Evolutionary conservation across 2,797 vertebrate genomes (phyloP).

Genomic region (Amblyopsis hoosieri): DNA sequence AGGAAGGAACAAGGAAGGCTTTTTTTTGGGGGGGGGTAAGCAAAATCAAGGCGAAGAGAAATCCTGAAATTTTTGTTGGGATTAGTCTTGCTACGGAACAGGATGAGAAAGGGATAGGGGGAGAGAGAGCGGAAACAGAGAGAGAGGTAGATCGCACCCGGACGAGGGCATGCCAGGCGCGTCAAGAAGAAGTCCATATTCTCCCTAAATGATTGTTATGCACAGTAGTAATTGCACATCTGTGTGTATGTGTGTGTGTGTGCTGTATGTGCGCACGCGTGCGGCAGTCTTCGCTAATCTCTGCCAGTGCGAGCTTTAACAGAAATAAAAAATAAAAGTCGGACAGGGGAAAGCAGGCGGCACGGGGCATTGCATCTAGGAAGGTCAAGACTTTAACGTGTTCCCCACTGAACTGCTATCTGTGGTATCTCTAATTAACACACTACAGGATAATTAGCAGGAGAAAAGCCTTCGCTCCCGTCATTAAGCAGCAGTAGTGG

Average conservation of each 20-base stretch:
- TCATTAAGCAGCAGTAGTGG: conserved; percentile 53
- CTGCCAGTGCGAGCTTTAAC: conserved; percentile 24
- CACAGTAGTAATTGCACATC: conserved; percentile 6
- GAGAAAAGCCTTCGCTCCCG: conserved; percentile 46
- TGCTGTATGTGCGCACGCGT: neutral
- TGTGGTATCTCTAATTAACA: conserved; percentile 64
- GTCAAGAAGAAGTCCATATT: conserved; percentile 22
- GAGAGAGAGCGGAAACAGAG: conserved; percentile 18
- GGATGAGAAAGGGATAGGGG: conserved; percentile 11
- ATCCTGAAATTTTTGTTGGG: conserved; percentile 72
- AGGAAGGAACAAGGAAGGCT: conserved; percentile 61
- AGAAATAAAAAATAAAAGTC: conserved; percentile 37
- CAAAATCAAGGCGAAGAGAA: conserved; percentile 50
- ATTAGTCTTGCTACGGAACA: conserved; percentile 70
- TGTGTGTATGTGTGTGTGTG: conserved; percentile 8
- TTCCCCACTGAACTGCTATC: conserved; percentile 47
- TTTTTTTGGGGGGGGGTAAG: neutral
- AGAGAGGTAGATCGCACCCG: conserved; percentile 8
- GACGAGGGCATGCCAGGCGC: conserved; percentile 2
- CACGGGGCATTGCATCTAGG: conserved; percentile 46
- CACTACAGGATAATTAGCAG: conserved; percentile 60
- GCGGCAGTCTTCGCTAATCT: neutral
- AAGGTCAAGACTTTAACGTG: conserved; percentile 64
- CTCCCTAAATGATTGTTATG: conserved; percentile 42
- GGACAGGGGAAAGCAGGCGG: conserved; percentile 15